Percentiles rank a stretch among this genome's conserved stretches.
Conservation (phyloP, 2,888 invertebrate species). For the Xanthia icteritia region DNA sequence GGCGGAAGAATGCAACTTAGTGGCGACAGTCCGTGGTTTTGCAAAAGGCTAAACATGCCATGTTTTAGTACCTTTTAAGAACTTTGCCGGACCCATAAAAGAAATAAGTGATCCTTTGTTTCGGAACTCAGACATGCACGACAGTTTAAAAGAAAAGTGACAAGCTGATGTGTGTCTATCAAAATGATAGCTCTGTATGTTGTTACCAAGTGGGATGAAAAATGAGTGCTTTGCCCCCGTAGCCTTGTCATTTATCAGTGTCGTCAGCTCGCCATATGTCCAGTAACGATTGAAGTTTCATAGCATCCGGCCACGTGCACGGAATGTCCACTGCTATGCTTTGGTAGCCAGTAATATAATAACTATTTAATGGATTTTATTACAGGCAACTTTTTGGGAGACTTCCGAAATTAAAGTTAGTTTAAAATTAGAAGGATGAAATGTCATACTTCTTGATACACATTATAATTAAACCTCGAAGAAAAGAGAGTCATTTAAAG, state of each 20-base stretch:
- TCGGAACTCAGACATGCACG: not conserved
- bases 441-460: not conserved
- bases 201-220: slow-evolving; percentile 52
- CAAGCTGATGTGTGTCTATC: slow-evolving; percentile 23
- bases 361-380: slow-evolving; percentile 37
- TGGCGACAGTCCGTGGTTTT: slow-evolving; percentile 19
- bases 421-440: slow-evolving; percentile 15
- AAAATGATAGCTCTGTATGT: slow-evolving; percentile 50
- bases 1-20: not conserved
- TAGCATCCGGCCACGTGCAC: slow-evolving; percentile 68
- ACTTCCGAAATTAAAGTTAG: slow-evolving; percentile 27
- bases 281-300: slow-evolving; percentile 64
- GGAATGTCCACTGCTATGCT: slow-evolving; percentile 41
- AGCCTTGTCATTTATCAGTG: slow-evolving; percentile 67
- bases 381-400: slow-evolving; percentile 15
- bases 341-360: slow-evolving; percentile 42
- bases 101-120: slow-evolving; percentile 29
- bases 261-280: slow-evolving; percentile 60
- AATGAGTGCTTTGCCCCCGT: slow-evolving; percentile 59
- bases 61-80: slow-evolving; percentile 11
- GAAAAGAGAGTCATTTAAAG: not conserved
- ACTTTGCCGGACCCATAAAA: slow-evolving; percentile 9
- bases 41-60: not conserved
- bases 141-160: slow-evolving; percentile 19
- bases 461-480: not conserved